These are phyloP conservation scores for Huso huso DNA, from an alignment of 2,797 vertebrate species.

Conservation along the genomic window DNA sequence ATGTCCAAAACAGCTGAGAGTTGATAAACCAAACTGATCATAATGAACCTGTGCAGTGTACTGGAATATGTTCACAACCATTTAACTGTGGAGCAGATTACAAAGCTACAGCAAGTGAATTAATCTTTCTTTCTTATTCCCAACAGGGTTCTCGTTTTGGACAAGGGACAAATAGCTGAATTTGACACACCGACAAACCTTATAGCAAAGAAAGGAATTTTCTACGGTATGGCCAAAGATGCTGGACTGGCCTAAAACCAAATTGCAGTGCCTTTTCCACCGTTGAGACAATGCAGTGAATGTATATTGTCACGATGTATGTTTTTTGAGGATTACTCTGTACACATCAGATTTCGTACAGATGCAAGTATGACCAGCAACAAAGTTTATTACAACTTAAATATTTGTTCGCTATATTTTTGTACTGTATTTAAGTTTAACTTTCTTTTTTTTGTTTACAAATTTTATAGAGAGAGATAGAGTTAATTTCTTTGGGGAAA, in stretches of 20 bases:
- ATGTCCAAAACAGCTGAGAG: no score
- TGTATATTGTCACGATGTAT: slow-evolving; percentile 33
- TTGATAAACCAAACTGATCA: no score
- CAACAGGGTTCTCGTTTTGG: slow-evolving; percentile 85
- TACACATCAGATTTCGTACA: slow-evolving; percentile 36
- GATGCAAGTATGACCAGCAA: slow-evolving; percentile 17
- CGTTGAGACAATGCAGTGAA: slow-evolving; percentile 48
- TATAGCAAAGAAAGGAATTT: slow-evolving; percentile 76
- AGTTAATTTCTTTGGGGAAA: slow-evolving; percentile 36
- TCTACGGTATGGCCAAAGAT: slow-evolving; percentile 89
- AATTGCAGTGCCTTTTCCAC: slow-evolving; percentile 53
- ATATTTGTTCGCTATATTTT: slow-evolving; percentile 44
- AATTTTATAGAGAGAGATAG: no score
- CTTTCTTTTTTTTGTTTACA: slow-evolving; percentile 38
- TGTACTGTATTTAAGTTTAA: slow-evolving; percentile 54
- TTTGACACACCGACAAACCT: slow-evolving; percentile 85
- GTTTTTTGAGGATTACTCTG: slow-evolving; percentile 35
- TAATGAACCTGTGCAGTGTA: no score
- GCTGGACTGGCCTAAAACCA: slow-evolving; percentile 73
- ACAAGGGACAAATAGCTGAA: slow-evolving; percentile 83
- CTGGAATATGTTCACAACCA: no score
- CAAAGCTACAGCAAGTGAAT: no score
- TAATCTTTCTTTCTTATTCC: slow-evolving; percentile 16
- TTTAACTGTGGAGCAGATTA: no score
- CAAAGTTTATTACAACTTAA: slow-evolving; percentile 39